Conservation (phyloP, 2,797 vertebrate genomes). For the Pipistrellus pygmaeus region DNA sequence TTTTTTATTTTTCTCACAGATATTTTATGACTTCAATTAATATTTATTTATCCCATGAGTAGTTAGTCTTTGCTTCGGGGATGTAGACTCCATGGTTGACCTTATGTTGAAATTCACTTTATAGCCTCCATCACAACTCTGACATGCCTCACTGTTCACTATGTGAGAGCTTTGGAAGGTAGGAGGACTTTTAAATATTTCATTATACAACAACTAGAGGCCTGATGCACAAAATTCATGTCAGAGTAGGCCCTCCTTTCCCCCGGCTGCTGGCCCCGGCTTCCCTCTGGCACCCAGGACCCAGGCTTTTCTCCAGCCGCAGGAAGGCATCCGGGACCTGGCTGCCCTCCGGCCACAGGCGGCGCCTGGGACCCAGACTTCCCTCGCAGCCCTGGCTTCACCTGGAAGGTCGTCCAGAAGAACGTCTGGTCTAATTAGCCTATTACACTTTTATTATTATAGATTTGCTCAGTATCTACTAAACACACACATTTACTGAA, state of each 20-base stretch:
- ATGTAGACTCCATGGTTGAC: neutral
- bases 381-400: too few species aligned
- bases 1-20: constrained; percentile 31
- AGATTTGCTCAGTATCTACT: neutral
- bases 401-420: too few species aligned
- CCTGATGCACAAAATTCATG: too few species aligned
- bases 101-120: neutral
- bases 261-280: too few species aligned
- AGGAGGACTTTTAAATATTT: neutral
- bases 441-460: too few species aligned
- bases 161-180: neutral
- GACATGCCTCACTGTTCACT: neutral
- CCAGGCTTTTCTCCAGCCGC: too few species aligned
- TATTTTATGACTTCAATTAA: constrained; percentile 18
- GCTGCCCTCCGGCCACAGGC: too few species aligned
- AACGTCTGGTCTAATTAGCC: too few species aligned
- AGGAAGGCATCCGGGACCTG: too few species aligned
- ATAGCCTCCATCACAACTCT: neutral
- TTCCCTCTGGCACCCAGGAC: too few species aligned
- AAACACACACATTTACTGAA: neutral
- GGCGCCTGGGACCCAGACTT: too few species aligned
- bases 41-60: neutral
- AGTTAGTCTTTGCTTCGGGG: constrained; percentile 15
- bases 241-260: too few species aligned
- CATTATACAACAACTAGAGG: neutral